Evolutionary conservation across 37 sponge, comb jelly and placozoan genomes (phyloP).

Genomic region (Crambe crambe): DNA sequence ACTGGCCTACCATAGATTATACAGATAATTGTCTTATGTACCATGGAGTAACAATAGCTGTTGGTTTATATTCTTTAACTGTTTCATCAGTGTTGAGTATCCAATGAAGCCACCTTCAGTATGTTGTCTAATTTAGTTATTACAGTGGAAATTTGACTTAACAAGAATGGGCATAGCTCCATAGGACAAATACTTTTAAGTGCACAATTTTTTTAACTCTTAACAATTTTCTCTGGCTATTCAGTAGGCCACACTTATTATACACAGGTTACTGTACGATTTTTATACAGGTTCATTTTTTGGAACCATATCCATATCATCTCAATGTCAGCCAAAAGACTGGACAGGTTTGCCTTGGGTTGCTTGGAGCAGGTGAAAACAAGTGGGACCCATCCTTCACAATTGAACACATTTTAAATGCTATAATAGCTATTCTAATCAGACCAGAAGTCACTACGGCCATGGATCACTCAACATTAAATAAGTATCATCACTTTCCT

Average conservation of each 20-base stretch:
- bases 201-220: too few species aligned
- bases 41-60: not conserved
- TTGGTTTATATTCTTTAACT: too few species aligned
- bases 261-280: too few species aligned
- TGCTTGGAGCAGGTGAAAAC: not conserved
- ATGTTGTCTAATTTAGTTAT: not conserved
- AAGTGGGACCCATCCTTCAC: constrained; percentile 16
- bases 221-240: too few species aligned
- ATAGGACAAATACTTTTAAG: too few species aligned
- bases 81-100: not conserved
- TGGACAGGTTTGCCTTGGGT: constrained; percentile 29
- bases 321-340: constrained; percentile 29
- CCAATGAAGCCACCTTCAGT: constrained; percentile 27
- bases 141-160: not conserved
- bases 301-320: constrained; percentile 29
- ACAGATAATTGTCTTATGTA: not conserved
- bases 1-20: not conserved
- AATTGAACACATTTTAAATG: constrained; percentile 15
- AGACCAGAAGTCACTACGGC: constrained; percentile 6
- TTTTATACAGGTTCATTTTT: constrained; percentile 19
- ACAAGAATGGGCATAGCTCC: too few species aligned
- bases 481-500: not conserved
- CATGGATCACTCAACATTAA: constrained; percentile 11
- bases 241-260: too few species aligned
- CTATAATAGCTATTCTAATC: constrained; percentile 13